Conservation (phyloP, 2,113 vertebrate species). For the Amblyopsis rosae region DNA sequence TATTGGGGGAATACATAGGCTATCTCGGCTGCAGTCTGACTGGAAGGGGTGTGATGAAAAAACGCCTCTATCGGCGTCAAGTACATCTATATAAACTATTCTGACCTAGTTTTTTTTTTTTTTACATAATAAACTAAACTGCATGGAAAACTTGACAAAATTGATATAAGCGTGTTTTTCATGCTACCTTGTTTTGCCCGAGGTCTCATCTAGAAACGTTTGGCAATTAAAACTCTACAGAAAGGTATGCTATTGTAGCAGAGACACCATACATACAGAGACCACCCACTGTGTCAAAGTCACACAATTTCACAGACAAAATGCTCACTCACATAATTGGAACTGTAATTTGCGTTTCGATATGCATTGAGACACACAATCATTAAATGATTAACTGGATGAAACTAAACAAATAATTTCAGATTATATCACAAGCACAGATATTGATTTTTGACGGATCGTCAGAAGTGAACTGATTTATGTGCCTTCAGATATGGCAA, state of each 20-base stretch:
- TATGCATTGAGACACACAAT: too few species aligned
- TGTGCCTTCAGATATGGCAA: neutral
- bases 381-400: too few species aligned
- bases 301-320: constrained; percentile 13
- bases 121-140: constrained; percentile 12
- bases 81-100: too few species aligned
- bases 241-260: constrained; percentile 9
- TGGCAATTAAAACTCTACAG: constrained; percentile 51
- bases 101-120: too few species aligned
- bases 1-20: too few species aligned
- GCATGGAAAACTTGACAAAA: constrained; percentile 53
- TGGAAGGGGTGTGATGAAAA: too few species aligned
- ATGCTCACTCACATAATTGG: constrained; percentile 20
- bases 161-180: constrained; percentile 46
- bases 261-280: constrained; percentile 33
- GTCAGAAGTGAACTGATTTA: too few species aligned
- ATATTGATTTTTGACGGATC: too few species aligned
- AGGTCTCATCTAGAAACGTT: constrained; percentile 36
- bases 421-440: too few species aligned
- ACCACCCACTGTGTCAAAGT: constrained; percentile 47
- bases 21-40: too few species aligned
- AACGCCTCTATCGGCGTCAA: too few species aligned
- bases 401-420: too few species aligned
- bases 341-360: neutral
- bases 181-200: constrained; percentile 40